Percentiles rank a stretch among this genome's conserved stretches.
phyloP scores from a whole-genome alignment of 2,113 vertebrate species.

The Pygathrix nemaeus region DNA sequence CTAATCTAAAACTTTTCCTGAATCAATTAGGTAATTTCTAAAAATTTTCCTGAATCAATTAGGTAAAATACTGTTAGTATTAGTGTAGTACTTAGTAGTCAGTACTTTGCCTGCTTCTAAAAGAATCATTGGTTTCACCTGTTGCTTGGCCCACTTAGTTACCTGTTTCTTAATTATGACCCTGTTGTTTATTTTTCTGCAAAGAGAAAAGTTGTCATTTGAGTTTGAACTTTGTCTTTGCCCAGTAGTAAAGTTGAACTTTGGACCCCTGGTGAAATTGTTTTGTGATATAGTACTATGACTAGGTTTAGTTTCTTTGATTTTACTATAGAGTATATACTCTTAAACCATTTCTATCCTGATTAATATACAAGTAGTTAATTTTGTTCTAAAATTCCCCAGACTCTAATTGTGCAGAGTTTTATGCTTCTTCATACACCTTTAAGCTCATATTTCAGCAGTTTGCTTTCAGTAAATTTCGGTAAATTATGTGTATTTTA shows the following conservation, averaged over 20 bases:
- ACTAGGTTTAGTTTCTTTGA: constrained; percentile 5
- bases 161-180: neutral
- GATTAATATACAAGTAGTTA: neutral
- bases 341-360: constrained; percentile 45
- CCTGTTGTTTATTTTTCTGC: neutral
- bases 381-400: constrained; percentile 30
- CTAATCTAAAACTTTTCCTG: constrained; percentile 5
- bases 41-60: neutral
- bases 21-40: neutral
- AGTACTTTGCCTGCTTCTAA: neutral
- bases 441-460: neutral
- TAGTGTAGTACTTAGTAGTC: neutral
- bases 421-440: constrained; percentile 25
- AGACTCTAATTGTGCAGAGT: neutral
- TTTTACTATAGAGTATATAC: constrained; percentile 17
- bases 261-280: constrained; percentile 53
- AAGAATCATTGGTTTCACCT: neutral
- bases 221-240: constrained; percentile 59
- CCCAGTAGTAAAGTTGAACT: constrained; percentile 46
- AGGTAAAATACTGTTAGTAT: neutral
- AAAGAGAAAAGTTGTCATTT: constrained; percentile 38
- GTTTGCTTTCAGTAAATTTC: neutral
- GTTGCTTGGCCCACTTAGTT: neutral
- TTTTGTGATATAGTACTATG: constrained; percentile 22
- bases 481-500: constrained; percentile 37